A percentile compares a stretch with the other conserved stretches of the same genome.
Conservation (phyloP, 2,888 invertebrate genomes). For the Tenthredo distinguenda region DNA sequence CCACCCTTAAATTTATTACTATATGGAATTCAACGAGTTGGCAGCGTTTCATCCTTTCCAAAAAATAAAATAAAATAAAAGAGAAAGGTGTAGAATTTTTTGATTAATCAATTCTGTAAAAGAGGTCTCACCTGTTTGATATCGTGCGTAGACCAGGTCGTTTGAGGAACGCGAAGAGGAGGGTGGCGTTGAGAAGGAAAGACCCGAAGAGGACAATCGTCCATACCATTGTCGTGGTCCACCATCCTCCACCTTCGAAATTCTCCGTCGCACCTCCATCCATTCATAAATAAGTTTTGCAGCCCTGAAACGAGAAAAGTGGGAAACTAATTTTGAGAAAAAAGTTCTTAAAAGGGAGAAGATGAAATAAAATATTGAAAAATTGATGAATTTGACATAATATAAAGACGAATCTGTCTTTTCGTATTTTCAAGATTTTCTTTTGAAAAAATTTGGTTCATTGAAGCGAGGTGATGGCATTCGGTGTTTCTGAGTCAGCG, state of each 20-base stretch:
- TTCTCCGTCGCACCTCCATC: constrained; percentile 76
- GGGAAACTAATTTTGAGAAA: neutral
- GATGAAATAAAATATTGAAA: neutral
- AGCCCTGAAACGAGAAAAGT: constrained; percentile 63
- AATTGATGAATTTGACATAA: neutral
- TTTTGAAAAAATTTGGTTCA: neutral
- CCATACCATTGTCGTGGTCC: constrained; percentile 67
- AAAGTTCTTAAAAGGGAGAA: neutral
- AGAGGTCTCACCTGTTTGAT: constrained; percentile 85
- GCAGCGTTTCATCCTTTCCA: neutral
- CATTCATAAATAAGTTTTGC: constrained; percentile 76
- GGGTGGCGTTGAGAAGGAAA: constrained; percentile 86
- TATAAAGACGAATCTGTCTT: neutral
- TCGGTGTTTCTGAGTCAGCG: neutral
- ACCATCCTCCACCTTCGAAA: constrained; percentile 74
- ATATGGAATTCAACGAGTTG: neutral
- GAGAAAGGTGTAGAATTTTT: neutral
- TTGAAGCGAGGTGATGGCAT: neutral
- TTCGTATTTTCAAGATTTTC: neutral
- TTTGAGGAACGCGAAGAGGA: constrained; percentile 87
- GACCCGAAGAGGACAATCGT: constrained; percentile 82
- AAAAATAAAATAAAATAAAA: neutral
- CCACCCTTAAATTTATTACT: constrained; percentile 19
- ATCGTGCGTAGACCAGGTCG: constrained; percentile 87
- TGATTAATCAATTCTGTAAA: neutral